These are phyloP conservation scores for Cebuella pygmaea DNA, from an alignment of 2,797 vertebrate genomes.

Conservation along the genomic window DNA sequence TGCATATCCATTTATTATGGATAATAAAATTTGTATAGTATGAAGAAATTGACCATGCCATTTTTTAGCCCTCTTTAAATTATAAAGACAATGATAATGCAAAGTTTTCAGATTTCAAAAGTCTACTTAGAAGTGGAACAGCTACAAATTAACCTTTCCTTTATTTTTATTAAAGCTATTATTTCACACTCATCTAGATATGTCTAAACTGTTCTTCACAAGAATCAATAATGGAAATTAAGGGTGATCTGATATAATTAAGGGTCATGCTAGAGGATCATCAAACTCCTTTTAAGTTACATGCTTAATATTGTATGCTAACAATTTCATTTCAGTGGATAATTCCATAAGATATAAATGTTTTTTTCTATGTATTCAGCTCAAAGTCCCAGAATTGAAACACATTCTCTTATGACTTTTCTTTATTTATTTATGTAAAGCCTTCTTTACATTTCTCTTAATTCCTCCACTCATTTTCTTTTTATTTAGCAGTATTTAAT, in stretches of 20 bases:
- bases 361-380: neutral
- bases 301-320: neutral
- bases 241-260: neutral
- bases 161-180: neutral
- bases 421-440: neutral
- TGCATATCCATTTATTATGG: neutral
- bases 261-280: neutral
- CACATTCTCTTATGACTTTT: neutral
- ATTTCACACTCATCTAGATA: neutral
- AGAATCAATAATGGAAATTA: neutral
- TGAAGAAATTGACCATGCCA: neutral
- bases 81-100: neutral
- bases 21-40: neutral
- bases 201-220: neutral
- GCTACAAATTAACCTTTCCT: neutral
- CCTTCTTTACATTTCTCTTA: neutral
- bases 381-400: slow-evolving; percentile 3
- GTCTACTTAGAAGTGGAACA: neutral
- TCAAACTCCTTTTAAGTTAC: neutral
- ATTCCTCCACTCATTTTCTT: neutral
- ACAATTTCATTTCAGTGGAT: neutral
- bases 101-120: neutral
- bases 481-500: neutral
- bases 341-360: neutral
- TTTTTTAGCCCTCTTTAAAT: neutral